Conservation (phyloP, 2,113 vertebrate species). For the Oxyura jamaicensis region DNA sequence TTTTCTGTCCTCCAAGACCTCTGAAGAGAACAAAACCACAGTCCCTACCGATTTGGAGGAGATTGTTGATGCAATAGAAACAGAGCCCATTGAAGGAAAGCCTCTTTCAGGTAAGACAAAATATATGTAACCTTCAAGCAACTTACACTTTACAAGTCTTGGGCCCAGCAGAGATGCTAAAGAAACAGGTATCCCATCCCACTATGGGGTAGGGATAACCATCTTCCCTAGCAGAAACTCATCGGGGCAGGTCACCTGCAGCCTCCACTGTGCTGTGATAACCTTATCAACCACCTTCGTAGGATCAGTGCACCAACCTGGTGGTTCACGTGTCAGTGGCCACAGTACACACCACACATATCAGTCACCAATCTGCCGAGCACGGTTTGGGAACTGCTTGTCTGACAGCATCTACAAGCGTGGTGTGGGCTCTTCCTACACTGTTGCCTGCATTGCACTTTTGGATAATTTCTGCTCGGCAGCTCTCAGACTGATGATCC, state of each 20-base stretch:
- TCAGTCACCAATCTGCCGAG: neutral
- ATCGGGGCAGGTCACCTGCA: accelerated
- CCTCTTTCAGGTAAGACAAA: slow-evolving; percentile 65
- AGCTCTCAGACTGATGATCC: neutral
- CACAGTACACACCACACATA: accelerated
- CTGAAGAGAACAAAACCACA: neutral
- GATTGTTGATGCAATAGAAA: neutral
- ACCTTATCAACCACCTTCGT: neutral
- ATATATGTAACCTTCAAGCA: neutral
- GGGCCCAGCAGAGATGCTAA: neutral
- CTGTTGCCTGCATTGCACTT: neutral
- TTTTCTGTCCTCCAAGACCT: neutral
- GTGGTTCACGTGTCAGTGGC: neutral
- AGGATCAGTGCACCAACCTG: neutral
- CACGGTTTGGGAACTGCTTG: neutral
- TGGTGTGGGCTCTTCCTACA: neutral
- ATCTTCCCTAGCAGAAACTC: neutral
- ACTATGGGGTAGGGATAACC: neutral
- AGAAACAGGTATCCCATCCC: neutral
- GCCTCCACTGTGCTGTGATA: neutral
- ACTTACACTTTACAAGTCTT: neutral
- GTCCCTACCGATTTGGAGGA: neutral
- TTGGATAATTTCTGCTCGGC: neutral
- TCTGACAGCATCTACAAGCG: neutral
- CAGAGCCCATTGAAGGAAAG: slow-evolving; percentile 15